Evolutionary conservation across 2,888 invertebrate genomes (phyloP), one percentile per base, ranked within the genome.

Genomic region (Leptinotarsa tumamoca): DNA sequence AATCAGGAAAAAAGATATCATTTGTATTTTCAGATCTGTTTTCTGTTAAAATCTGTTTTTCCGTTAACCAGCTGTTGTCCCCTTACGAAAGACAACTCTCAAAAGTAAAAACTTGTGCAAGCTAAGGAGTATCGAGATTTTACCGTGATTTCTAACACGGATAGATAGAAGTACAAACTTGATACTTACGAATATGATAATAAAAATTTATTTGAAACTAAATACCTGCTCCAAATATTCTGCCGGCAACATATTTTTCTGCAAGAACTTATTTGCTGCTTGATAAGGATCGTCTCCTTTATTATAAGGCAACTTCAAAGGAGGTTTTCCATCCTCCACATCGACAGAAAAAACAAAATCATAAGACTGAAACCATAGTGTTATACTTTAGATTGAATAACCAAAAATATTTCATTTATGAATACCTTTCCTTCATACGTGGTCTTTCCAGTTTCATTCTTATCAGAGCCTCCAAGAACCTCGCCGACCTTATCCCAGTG

Each of bases 321-420:
- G 93, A 0, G 96, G 96, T 68, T 93, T 92, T 1, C 95, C 96
- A 85, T 98, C 98, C 85, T 97, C 95, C 73, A 98, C 94, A 84
- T 98, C 98, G n/a, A 99, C 96, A 80, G 93, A 94, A 88, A 99
- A 98, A 49, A 98, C 98, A 89, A 93, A 98, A 89, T 99, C 99
- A 86, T 98, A 99, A 84, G 96, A 95, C 90, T 92, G 83, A 74
- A 85, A 72, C 56, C 43, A 74, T 63, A 10, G 54, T 51, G 51
- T 67, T 66, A 50, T 27, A 33, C 66, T 56, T 23, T n/a, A 14
- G 18, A 69, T 5, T 18, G 68, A 7, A 68, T 66, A 33, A 51
- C 51, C 10, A 18, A 13, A 33, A 77, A n/a, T 76, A 50, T 54
- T 61, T 15, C 56, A 70, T 14, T 23, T 51, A 2, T 18, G n/a